Base-by-base conservation (phyloP, 2,113 vertebrate genomes). In the Sprattus sprattus region DNA sequence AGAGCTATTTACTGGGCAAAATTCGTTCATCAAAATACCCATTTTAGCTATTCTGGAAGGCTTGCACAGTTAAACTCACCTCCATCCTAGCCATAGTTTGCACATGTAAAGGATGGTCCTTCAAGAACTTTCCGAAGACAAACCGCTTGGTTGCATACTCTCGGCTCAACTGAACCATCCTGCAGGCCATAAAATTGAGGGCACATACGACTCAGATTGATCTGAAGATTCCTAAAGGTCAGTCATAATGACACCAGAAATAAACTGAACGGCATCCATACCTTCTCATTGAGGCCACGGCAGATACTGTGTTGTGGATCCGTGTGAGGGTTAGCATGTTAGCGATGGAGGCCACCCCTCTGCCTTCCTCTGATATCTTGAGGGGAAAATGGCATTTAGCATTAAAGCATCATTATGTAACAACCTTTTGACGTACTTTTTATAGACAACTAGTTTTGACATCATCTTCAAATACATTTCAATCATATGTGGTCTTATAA, bases 251-350 rank as follows among this genome's bases (percentile, higher is more conserved):
- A 81, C 82, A 83, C 52, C 83, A 84, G 57, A 75, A 87, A 44
- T 71, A 57, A 83, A 60, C 67, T n/a, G 80, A 50, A 87, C 86
- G 83, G 13, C 54, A 45, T 16, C 85, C 81, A 85, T 64, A 96
- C 97, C 97, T 96, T 90, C 96, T 96, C 97, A 98, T 97, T 57
- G 46, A 85, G 8, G 93, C 93, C 25, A 92, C 96, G 71, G 97
- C 94, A 88, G 5, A 11, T 8, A 96, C 84, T 16, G 93, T 91
- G 4, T 98, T 97, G 93, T 98, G 96, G 83, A 98, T 95, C 84
- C 96, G 94, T 47, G 95, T 95, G 83, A 98, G 93, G 7, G 95
- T 97, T 83, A 98, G 89, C 97, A 98, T 97, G 92, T 87, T 94
- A 82, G 95, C 93, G 49, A 98, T 97, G 82, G 94, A 94, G 8